These are phyloP conservation scores for Motacilla alba DNA, from an alignment of 2,113 vertebrate genomes.

Conservation along the genomic window DNA sequence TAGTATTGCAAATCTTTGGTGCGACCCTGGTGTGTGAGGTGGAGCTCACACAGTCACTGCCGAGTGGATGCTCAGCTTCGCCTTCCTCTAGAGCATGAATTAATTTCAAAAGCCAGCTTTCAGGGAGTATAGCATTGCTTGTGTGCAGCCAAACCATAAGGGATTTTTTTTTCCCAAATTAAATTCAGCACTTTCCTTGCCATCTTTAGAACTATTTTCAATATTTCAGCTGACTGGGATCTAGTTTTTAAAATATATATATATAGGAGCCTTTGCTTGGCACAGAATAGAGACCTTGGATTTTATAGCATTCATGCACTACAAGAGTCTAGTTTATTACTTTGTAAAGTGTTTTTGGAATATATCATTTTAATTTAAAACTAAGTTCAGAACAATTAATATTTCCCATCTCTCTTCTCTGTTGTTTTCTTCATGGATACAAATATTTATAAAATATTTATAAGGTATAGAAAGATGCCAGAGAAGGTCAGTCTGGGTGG, in stretches of 20 bases:
- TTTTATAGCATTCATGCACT: background rate
- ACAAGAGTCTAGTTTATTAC: background rate
- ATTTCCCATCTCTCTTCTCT: background rate
- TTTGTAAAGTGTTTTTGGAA: background rate
- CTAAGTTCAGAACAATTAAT: background rate
- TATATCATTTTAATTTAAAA: background rate
- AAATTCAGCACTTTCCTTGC: slow-evolving; percentile 4
- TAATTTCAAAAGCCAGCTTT: background rate
- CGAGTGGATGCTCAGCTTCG: background rate
- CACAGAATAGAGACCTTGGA: background rate
- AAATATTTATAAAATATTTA: background rate
- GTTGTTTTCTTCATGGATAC: background rate
- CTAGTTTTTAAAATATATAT: background rate
- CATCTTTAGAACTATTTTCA: background rate
- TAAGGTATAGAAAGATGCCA: background rate
- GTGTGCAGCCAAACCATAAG: slow-evolving; percentile 6
- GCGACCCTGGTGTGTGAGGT: background rate
- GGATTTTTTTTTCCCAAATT: background rate
- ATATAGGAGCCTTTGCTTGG: background rate
- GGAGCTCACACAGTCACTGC: background rate
- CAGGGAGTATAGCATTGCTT: background rate
- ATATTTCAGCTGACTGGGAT: slow-evolving; percentile 11
- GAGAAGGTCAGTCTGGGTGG: background rate
- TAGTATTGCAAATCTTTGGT: background rate
- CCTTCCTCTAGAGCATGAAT: background rate